Evolutionary conservation across 2,888 invertebrate genomes (phyloP).

Genomic region (Rhamphomyia laevipes): DNA sequence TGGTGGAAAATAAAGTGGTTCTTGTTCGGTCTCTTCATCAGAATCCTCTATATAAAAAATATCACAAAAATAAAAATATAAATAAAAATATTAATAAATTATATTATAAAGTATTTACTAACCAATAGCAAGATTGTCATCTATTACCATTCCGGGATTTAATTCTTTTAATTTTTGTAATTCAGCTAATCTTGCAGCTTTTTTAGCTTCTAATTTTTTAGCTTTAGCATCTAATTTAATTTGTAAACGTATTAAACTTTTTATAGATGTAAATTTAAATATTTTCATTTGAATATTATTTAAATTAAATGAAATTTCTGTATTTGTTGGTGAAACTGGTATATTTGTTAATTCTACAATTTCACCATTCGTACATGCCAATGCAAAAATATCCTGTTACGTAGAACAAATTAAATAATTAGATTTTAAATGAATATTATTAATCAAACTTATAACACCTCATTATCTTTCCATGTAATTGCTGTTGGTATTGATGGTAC

Average conservation of each 20-base stretch:
- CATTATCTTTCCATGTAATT: constrained; percentile 53
- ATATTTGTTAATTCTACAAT: constrained; percentile 42
- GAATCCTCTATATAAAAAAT: constrained; percentile 40
- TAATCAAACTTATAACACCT: constrained; percentile 21
- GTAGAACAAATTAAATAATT: neutral
- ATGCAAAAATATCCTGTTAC: constrained; percentile 33
- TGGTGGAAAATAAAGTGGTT: constrained; percentile 44
- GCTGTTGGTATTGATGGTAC: constrained; percentile 50
- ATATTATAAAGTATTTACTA: constrained; percentile 19
- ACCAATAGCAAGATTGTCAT: constrained; percentile 51
- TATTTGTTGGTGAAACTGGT: constrained; percentile 38
- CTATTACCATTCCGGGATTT: constrained; percentile 48
- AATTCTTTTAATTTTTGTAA: constrained; percentile 44
- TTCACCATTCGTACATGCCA: constrained; percentile 46
- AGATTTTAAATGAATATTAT: neutral
- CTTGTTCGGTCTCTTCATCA: constrained; percentile 43
- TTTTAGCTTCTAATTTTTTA: constrained; percentile 40
- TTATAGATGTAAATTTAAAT: constrained; percentile 45
- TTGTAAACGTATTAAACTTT: constrained; percentile 47
- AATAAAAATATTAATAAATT: neutral
- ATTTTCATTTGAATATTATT: constrained; percentile 26
- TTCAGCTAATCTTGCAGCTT: constrained; percentile 43
- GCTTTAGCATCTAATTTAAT: constrained; percentile 46
- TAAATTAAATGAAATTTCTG: constrained; percentile 39
- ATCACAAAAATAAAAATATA: neutral